Evolutionary conservation across 2,888 invertebrate species (phyloP).

Genomic region (Trimorus sp.): DNA sequence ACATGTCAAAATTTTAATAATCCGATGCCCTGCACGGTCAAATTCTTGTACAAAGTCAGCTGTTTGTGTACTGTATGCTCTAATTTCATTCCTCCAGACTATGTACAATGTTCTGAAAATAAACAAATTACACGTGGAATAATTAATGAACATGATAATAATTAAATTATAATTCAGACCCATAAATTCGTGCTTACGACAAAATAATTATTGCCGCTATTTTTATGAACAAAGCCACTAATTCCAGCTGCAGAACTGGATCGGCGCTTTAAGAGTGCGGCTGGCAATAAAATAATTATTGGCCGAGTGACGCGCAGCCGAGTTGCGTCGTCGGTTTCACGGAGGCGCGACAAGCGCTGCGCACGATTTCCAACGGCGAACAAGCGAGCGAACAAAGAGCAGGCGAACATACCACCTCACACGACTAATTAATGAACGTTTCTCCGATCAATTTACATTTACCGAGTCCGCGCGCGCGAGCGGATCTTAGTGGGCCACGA

Average conservation of each 20-base stretch:
- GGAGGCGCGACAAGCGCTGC: slow-evolving; percentile 62
- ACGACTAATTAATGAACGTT: slow-evolving; percentile 81
- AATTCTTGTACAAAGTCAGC: slow-evolving; percentile 85
- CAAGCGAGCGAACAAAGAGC: slow-evolving; percentile 60
- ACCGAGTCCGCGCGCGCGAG: slow-evolving; percentile 70
- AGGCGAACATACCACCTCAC: slow-evolving; percentile 74
- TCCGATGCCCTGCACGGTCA: slow-evolving; percentile 82
- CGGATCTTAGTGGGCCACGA: slow-evolving; percentile 30
- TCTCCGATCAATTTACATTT: slow-evolving; percentile 80
- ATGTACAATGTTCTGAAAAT: slow-evolving; percentile 84
- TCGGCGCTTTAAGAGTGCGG: too few species aligned
- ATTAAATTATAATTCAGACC: neutral
- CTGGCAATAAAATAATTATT: too few species aligned
- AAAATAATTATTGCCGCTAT: too few species aligned
- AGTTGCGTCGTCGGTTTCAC: slow-evolving; percentile 29
- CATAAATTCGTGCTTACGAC: too few species aligned
- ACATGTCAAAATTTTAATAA: slow-evolving; percentile 83
- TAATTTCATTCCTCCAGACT: slow-evolving; percentile 84
- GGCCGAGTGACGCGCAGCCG: too few species aligned
- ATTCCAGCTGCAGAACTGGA: too few species aligned
- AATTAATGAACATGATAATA: neutral
- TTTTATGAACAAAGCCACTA: too few species aligned
- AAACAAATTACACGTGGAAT: slow-evolving; percentile 9
- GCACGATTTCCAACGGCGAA: slow-evolving; percentile 55
- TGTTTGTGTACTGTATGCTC: slow-evolving; percentile 86